A percentile compares a stretch with the other conserved stretches of the same genome.
phyloP scores from a whole-genome alignment of 2,113 vertebrate species.

The Micronycteris hirsuta region DNA sequence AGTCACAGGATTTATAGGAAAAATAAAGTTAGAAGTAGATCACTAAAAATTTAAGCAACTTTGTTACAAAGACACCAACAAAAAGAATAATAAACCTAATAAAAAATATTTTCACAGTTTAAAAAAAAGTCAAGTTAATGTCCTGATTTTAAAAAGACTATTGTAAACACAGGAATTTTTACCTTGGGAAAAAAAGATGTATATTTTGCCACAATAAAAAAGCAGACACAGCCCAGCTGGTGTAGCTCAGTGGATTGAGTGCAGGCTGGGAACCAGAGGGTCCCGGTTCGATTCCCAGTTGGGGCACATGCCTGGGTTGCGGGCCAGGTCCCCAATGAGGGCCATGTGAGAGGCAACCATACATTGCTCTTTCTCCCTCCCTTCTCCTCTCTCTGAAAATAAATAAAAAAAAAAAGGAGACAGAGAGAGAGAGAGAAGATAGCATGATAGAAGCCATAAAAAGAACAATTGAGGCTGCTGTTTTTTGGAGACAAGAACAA shows the following conservation, averaged over 20 bases:
- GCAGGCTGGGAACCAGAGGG: no score
- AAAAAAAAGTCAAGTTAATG: background rate
- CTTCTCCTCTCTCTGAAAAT: no score
- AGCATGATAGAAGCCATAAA: background rate
- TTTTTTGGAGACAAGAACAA: background rate
- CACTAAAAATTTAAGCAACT: background rate
- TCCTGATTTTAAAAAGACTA: background rate
- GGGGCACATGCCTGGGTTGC: no score
- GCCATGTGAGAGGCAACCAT: no score
- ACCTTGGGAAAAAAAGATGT: background rate
- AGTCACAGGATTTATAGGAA: background rate
- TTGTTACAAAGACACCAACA: constrained; percentile 21
- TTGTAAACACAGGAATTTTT: background rate
- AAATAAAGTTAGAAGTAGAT: background rate
- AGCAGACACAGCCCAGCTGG: background rate
- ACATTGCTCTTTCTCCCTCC: no score
- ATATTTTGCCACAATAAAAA: background rate
- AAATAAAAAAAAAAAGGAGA: background rate
- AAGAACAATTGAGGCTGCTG: background rate
- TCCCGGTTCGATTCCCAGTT: no score
- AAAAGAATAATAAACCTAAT: constrained; percentile 21
- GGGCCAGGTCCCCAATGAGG: no score
- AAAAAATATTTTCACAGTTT: constrained; percentile 6
- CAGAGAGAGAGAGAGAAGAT: background rate
- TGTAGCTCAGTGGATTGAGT: no score